Evolutionary conservation across 1,140 invertebrate genomes (phyloP).

Genomic region (Drosophila leontia): DNA sequence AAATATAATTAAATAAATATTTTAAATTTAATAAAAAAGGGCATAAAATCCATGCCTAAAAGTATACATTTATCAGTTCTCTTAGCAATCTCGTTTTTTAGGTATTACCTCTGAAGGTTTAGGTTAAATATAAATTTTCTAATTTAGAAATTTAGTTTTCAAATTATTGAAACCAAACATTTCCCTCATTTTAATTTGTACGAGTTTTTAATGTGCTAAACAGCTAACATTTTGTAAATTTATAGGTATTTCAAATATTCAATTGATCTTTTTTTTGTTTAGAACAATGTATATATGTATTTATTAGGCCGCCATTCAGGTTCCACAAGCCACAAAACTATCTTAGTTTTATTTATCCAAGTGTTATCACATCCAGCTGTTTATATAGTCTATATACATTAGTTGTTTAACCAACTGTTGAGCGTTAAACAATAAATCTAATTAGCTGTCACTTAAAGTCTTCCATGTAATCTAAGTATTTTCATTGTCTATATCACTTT

Average conservation of each 20-base stretch:
- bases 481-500: slow-evolving; percentile 18
- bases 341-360: slow-evolving; percentile 7
- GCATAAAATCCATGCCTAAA: no score
- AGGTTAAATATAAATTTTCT: no score
- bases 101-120: no score
- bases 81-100: no score
- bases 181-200: no score
- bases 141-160: no score
- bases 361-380: no score
- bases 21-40: no score
- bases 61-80: no score
- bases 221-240: background rate
- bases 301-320: slow-evolving; percentile 2
- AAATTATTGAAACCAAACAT: no score
- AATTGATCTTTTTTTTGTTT: background rate
- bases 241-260: background rate
- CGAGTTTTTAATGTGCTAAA: no score
- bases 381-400: background rate
- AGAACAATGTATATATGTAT: background rate
- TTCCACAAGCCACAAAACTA: background rate
- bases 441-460: background rate
- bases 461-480: slow-evolving; percentile 10
- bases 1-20: no score
- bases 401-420: slow-evolving; percentile 12
- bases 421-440: background rate